Evolutionary conservation across 2,797 vertebrate species (phyloP).

Genomic region (Eulemur rubriventer): DNA sequence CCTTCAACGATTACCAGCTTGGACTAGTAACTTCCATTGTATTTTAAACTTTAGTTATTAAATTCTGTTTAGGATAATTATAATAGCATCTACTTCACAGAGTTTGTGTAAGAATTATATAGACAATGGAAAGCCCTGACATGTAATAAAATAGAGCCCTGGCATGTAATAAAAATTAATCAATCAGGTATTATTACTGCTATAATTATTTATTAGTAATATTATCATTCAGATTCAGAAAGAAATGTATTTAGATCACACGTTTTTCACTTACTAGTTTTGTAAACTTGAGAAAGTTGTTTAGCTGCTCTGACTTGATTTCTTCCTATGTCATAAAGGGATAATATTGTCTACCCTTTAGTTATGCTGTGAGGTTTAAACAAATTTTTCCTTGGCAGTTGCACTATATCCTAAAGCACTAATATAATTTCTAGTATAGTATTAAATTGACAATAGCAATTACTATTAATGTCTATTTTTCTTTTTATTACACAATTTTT

Average conservation of each 20-base stretch:
- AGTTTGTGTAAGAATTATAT: not conserved
- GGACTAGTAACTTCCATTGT: not conserved
- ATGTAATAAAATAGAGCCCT: not conserved
- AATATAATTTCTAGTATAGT: not conserved
- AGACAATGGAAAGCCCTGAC: not conserved
- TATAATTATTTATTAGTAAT: slow-evolving; percentile 3
- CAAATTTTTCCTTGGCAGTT: not conserved
- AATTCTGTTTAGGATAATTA: not conserved
- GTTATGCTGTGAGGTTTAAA: not conserved
- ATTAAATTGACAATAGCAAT: not conserved
- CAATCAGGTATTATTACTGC: not conserved
- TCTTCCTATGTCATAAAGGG: not conserved
- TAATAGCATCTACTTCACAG: not conserved
- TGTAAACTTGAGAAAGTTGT: not conserved
- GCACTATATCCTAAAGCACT: not conserved
- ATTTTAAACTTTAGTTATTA: not conserved
- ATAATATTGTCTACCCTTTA: not conserved
- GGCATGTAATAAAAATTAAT: not conserved
- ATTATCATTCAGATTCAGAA: not conserved
- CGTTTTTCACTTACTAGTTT: not conserved
- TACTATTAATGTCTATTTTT: not conserved
- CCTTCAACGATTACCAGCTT: not conserved
- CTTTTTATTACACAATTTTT: not conserved
- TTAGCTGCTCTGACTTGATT: not conserved
- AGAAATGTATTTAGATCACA: not conserved